Base-by-base conservation (phyloP, 2,888 invertebrate species). In the Tinea pellionella region DNA sequence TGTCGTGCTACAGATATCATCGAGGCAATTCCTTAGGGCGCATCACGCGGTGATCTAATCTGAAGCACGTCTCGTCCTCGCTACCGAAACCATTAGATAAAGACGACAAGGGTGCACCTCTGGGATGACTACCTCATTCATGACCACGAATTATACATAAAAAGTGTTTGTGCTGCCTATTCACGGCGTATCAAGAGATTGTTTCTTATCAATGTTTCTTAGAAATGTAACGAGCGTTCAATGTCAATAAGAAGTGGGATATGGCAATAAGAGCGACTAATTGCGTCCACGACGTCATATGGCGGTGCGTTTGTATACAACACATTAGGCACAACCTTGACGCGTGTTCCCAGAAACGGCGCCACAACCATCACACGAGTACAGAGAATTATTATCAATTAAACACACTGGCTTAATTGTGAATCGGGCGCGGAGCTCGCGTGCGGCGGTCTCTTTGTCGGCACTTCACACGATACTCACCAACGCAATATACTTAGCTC, bases 401-500 rank as follows among this genome's bases (percentile, higher is more conserved):
- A 86, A 83, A 81, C 84, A 85, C 84, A 79, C 85, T 77, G 82
- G 77, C 81, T 82, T 86, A 86, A 86, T 86, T 83, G 84, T 83
- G 84, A 80, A 80, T 82, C 83, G 78, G 78, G 80, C 74, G 72
- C 71, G 74, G 53, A 18, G 76, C 74, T 83, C 84, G 85, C 86
- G 85, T 85, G 86, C 81, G 82, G 84, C 85, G 84, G 82, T 70
- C 66, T 67, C 84, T 87, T 87, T 87, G 87, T 81, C 82, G 84
- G 85, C 73, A 64, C 66, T 67, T 73, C 69, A 71, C 73, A 74
- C 69, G 71, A 69, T 69, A 69, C 67, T 61, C 65, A 67, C 68
- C 68, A 69, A 75, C 76, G 77, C 73, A 19, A 47, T 29, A 57
- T 57, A 32, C 15, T 57, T 57, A 57, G 57, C n/a, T 57, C 32